Percentiles rank a stretch among this genome's conserved stretches.
These are phyloP conservation scores for Lysandra bellargus DNA, from an alignment of 2,888 invertebrate genomes.

Conservation along the genomic window DNA sequence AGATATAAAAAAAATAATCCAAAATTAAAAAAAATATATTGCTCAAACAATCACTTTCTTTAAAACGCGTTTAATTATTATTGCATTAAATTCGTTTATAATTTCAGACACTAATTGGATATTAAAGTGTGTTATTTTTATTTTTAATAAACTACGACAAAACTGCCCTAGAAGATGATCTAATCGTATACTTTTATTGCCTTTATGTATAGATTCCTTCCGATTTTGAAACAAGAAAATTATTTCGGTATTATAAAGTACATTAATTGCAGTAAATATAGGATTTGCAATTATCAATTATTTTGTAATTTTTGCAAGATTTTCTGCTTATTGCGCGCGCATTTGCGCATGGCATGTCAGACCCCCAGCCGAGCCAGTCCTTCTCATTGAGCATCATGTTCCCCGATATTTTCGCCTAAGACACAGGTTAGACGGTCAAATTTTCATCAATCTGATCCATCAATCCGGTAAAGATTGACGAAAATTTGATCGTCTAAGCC, in stretches of 20 bases:
- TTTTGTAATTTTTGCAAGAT: not conserved
- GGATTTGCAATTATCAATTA: not conserved
- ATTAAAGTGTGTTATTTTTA: not conserved
- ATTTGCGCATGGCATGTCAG: constrained; percentile 3
- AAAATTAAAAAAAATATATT: not conserved
- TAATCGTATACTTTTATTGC: constrained; percentile 18
- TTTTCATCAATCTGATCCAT: no score
- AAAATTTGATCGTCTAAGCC: no score
- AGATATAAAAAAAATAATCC: not conserved
- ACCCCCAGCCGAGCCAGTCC: not conserved
- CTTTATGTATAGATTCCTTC: not conserved
- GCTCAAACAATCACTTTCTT: not conserved
- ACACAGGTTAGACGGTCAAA: no score
- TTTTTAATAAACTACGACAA: not conserved
- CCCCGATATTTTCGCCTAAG: not conserved
- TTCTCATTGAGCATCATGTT: not conserved
- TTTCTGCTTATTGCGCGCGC: constrained; percentile 13
- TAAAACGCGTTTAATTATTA: not conserved
- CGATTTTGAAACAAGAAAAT: not conserved
- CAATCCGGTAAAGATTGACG: no score
- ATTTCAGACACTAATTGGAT: not conserved
- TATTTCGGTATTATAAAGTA: not conserved
- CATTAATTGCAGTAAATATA: not conserved
- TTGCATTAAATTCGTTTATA: not conserved
- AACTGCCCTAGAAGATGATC: not conserved